Base-by-base conservation (phyloP, 2,797 vertebrate genomes). In the Anas georgica region DNA sequence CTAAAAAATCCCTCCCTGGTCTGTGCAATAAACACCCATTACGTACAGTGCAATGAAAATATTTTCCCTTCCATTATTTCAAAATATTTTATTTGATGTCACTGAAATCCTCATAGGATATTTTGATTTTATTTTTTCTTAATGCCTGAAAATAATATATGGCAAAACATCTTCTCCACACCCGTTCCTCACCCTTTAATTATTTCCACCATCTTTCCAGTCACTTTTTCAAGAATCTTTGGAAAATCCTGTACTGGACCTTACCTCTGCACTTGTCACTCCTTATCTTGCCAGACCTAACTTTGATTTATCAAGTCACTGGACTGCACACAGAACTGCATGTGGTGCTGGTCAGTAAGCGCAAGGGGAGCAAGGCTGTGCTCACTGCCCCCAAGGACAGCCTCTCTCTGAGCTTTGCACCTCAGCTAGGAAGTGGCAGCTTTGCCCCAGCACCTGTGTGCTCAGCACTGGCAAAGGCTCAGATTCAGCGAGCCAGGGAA, bases 401-500 rank as follows among this genome's bases (percentile, higher is more conserved):
- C 37, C 18, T 13, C 68, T 13, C 37, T 7, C 2, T 17, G 29
- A 22, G 8, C 52, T 45, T 69, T 13, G 0, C 17, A 31, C 31
- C 62, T 60, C 3, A 0, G 26, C 76, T 39, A n/a, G 31, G 8
- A 74, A 35, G 29, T 0, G 14, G 25, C 56, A 45, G 69, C 21
- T 80, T 39, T 66, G 58, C 3, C 13, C 54, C 28, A 60, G 7
- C 17, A 23, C 21, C 31, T 8, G 8, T 10, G 8, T 13, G 25
- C 28, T 56, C 29, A 73, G 60, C 31, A 17, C 31, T 28, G 29
- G 11, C 4, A 8, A 41, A 9, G 39, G 26, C n/a, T 64, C 0
- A 0, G 18, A 55, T 7, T 3, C 13, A 7, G 29, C 3, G 37
- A 63, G 46, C 15, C 2, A 5, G 1, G 1, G 25, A 54, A 77